Conservation (phyloP, 2,888 invertebrate genomes). For the Tachystola acroxantha region DNA sequence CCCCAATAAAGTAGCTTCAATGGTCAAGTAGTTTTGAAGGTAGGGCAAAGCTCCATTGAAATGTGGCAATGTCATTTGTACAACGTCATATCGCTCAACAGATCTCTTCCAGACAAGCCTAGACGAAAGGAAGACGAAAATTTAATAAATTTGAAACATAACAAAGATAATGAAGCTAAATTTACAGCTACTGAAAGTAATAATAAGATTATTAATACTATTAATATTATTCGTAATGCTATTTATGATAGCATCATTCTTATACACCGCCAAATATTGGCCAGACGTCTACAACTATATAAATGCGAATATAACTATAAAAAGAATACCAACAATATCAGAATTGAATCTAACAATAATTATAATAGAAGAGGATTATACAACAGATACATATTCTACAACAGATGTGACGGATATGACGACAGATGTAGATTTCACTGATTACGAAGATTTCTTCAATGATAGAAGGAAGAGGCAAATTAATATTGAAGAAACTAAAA, state of each 20-base stretch:
- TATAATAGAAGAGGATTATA: constrained; percentile 20
- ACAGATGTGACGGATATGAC: constrained; percentile 34
- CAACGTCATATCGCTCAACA: too few relatives aligned
- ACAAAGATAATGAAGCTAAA: constrained; percentile 43
- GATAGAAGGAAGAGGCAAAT: constrained; percentile 24
- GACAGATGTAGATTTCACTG: constrained; percentile 17
- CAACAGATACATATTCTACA: constrained; percentile 38
- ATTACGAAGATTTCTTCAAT: constrained; percentile 6
- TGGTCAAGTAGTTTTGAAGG: too few relatives aligned
- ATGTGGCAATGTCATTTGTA: too few relatives aligned
- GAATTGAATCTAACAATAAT: constrained; percentile 46
- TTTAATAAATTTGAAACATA: too few relatives aligned
- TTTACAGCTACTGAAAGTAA: constrained; percentile 36
- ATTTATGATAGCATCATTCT: constrained; percentile 44
- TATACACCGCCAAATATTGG: constrained; percentile 62
- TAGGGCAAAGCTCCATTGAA: too few relatives aligned
- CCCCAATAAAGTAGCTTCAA: too few relatives aligned
- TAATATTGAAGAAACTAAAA: constrained; percentile 17
- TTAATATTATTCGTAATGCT: constrained; percentile 50
- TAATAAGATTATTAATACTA: constrained; percentile 44
- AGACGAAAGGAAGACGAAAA: too few relatives aligned
- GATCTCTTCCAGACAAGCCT: too few relatives aligned
- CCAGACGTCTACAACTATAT: constrained; percentile 61
- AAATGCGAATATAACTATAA: constrained; percentile 62
- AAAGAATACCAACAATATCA: constrained; percentile 54